phyloP scores from a whole-genome alignment of 2,888 invertebrate species.

The Sinodicranocentrus sp. region DNA sequence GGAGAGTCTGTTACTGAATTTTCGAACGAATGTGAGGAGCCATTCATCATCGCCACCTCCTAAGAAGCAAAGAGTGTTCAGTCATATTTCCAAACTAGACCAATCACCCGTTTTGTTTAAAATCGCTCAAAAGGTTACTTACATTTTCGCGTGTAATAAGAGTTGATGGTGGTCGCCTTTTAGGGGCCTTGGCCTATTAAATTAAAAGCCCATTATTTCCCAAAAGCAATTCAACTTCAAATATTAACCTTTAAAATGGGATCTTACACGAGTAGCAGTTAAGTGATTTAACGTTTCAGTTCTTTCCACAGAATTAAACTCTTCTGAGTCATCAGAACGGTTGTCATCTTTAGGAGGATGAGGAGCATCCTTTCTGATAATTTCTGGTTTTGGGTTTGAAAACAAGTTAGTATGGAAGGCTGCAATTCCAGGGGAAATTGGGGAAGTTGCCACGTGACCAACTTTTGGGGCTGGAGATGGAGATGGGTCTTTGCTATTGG shows the following conservation, averaged over 20 bases:
- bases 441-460: constrained; percentile 64
- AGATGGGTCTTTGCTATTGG: constrained; percentile 60
- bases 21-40: constrained; percentile 49
- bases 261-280: constrained; percentile 80
- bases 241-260: background rate
- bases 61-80: constrained; percentile 4
- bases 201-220: constrained; percentile 53
- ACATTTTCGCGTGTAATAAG: constrained; percentile 78
- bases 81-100: background rate
- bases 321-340: constrained; percentile 77
- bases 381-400: constrained; percentile 44
- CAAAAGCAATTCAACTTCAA: background rate
- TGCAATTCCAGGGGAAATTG: constrained; percentile 61
- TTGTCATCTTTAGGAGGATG: constrained; percentile 43
- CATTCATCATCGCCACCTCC: constrained; percentile 50
- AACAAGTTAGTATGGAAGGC: constrained; percentile 51
- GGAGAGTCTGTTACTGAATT: constrained; percentile 45
- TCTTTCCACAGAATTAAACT: constrained; percentile 80
- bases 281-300: constrained; percentile 80
- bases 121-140: constrained; percentile 72
- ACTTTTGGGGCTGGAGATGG: constrained; percentile 49
- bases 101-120: background rate
- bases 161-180: constrained; percentile 84
- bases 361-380: constrained; percentile 31
- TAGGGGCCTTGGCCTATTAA: constrained; percentile 82